Evolutionary conservation across 2,113 vertebrate species (phyloP), one percentile per base, ranked within the genome.

Genomic region (Sialia sialis): DNA sequence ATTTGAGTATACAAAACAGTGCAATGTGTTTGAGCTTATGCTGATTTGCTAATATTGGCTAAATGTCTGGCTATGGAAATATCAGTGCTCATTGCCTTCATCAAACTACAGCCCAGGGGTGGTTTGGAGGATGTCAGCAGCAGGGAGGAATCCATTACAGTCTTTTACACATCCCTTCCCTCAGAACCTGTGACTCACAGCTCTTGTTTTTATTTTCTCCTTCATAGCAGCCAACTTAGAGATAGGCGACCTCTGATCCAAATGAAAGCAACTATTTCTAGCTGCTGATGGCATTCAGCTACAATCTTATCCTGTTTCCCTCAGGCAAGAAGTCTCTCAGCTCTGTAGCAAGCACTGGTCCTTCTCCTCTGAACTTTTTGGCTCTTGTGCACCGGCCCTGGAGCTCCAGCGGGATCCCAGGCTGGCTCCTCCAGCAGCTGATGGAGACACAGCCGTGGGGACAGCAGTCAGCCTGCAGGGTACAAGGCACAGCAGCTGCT

Each of bases 171-270:
- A 2, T 74, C 66, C 58, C 36, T 73, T 87, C 54, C 77, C 69
- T 73, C 73, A 60, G 84, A 95, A 66, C 38, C 70, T 79, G 87
- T 96, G 96, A 94, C 87, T 93, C 89, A 89, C 70, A 69, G 78
- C 58, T 87, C 81, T 92, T 89, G 81, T 79, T 95, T 93, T 90
- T 56, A 72, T 95, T 95, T 94, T 94, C 70, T 87, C 70, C 69
- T 76, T 84, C 73, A 39, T 69, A 87, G 58, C 36, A 87, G 69
- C 56, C 91, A 85, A 38, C 87, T 92, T 87, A 92, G 62, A 89
- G 93, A 89, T 38, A 84, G 44, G 29, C 66, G 78, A 95, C 87
- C 95, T 96, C 84, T 91, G 91, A 91, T 73, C 89, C 84, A 85
- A 91, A 96, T 73, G 84, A 87, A 83, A 94, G 66, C 70, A 87